Base-by-base conservation (phyloP, 2,888 invertebrate genomes). In the Onchidella celtica region DNA sequence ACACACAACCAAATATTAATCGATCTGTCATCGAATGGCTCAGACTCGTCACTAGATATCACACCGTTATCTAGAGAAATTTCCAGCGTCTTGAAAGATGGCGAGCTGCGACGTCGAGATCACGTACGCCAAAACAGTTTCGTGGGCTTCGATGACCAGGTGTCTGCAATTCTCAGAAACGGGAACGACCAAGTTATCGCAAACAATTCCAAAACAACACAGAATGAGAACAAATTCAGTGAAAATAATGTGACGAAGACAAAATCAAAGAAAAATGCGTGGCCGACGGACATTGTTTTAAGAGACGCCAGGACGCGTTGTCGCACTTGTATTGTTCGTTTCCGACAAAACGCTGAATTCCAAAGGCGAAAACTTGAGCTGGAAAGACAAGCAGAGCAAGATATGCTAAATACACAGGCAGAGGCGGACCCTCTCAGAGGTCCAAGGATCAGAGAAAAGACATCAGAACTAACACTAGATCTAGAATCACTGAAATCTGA, bases 251-350 rank as follows among this genome's bases (percentile, higher is more conserved):
- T 6, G 61, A 27, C 61, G 27, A 4, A 27, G 27, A 61, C n/a
- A 6, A 9, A 61, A 24, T 6, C 6, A n/a, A 61, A 61, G 6
- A 61, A 61, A 47, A 47, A 47, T 6, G 47, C 47, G 6, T 6
- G 17, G 6, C 47, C 9, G 6, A 61, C 61, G n/a, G n/a, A n/a
- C 4, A 6, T 61, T 6, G n/a, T 27, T 24, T 6, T 66, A 32
- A 66, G 32, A n/a, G 74, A 74, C n/a, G 55, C 61, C 1, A n/a
- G 74, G 17, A 59, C 74, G 59, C 27, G 74, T 32, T 74, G 74
- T 36, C 27, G 74, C 14, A 74, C 74, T 1, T 74, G 74, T n/a
- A 40, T 57, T 21, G 61, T 34, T 9, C 2, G 74, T 17, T 74
- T 34, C 27, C 11, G 74, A 6, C 59, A 61, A 59, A 61, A 74